Evolutionary conservation across 2,113 vertebrate species (phyloP).

Genomic region (Caloenas nicobarica): DNA sequence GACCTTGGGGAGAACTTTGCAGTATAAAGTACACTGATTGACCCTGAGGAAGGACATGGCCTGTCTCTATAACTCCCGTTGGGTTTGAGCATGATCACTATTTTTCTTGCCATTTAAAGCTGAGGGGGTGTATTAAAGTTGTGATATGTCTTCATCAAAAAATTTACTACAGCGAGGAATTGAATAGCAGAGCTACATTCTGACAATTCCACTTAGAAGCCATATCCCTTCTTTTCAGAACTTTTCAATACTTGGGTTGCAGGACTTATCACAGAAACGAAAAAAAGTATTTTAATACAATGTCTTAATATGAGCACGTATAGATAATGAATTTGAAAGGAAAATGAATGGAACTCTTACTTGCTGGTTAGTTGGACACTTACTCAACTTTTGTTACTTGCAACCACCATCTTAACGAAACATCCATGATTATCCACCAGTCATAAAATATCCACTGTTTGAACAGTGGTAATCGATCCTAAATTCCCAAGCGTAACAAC

Average conservation of each 20-base stretch:
- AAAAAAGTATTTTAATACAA: background rate
- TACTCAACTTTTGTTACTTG: background rate
- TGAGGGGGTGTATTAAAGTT: background rate
- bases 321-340: background rate
- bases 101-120: background rate
- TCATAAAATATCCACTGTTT: background rate
- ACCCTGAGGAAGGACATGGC: background rate
- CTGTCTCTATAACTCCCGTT: background rate
- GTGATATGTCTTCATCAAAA: background rate
- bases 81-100: background rate
- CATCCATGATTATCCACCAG: background rate
- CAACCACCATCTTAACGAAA: background rate
- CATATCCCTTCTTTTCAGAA: background rate
- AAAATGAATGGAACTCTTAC: background rate
- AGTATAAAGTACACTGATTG: background rate
- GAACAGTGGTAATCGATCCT: background rate
- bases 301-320: background rate
- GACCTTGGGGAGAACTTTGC: background rate
- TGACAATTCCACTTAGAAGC: background rate
- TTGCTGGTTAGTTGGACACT: background rate
- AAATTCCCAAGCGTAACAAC: background rate
- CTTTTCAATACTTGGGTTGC: background rate
- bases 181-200: background rate
- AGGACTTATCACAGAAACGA: background rate
- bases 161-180: background rate